Evolutionary conservation across 2,113 vertebrate species (phyloP).

Genomic region (Pantherophis guttatus): DNA sequence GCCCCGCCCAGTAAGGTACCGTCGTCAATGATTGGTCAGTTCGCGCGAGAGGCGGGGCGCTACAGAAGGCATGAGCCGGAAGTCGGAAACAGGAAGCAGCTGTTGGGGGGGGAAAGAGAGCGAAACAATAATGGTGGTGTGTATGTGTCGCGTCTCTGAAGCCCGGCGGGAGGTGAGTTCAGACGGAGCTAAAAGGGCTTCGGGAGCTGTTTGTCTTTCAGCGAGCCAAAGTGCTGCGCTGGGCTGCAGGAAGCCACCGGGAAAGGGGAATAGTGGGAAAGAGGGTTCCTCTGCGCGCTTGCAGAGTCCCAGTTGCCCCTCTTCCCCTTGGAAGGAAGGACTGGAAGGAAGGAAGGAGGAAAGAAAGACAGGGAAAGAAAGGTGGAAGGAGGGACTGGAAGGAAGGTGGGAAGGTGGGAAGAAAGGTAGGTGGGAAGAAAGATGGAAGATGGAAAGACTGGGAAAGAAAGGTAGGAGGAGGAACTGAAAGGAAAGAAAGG

Average conservation of each 20-base stretch:
- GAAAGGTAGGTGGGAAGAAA: too few species aligned
- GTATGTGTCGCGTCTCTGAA: rapidly evolving
- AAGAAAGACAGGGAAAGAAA: too few species aligned
- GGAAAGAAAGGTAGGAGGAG: too few species aligned
- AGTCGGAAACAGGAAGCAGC: not conserved
- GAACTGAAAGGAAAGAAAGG: too few species aligned
- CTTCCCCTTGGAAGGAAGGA: not conserved
- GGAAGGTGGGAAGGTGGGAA: too few species aligned
- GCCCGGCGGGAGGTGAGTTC: not conserved
- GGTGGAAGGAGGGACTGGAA: too few species aligned
- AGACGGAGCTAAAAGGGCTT: not conserved
- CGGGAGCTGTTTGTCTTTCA: not conserved
- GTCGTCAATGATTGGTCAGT: not conserved
- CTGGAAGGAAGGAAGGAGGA: not conserved
- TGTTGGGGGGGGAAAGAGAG: not conserved
- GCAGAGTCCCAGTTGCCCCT: not conserved
- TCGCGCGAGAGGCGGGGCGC: not conserved
- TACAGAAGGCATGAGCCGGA: not conserved
- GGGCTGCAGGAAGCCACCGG: not conserved
- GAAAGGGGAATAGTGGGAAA: not conserved
- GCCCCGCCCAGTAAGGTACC: not conserved
- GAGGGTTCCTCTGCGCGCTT: not conserved
- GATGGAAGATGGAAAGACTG: too few species aligned
- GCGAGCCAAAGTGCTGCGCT: not conserved
- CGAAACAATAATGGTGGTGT: not conserved